Evolutionary conservation across 2,113 vertebrate species (phyloP), one percentile per base, ranked within the genome.

Genomic region (Globicephala melas): DNA sequence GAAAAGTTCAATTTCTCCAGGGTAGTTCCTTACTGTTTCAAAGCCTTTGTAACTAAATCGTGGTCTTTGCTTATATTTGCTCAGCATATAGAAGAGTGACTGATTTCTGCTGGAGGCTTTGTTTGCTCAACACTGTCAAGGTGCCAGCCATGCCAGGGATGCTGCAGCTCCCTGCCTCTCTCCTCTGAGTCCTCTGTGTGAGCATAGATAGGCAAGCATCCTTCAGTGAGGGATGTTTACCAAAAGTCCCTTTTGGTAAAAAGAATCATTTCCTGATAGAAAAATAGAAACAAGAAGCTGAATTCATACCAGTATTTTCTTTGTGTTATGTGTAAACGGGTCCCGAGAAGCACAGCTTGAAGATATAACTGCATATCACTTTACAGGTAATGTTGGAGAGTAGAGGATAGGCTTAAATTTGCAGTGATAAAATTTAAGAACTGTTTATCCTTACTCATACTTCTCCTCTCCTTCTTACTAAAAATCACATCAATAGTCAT

Each of bases 211-310:
- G 7, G 23, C 33, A 44, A 50, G 70, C 79, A 79, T 10, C 17
- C 79, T 76, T 44, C 60, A 77, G 23, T 12, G 67, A 89, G 65
- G 38, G 13, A 71, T 60, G 20, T 17, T 47, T 80, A 71, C 2
- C 84, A 41, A 85, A 95, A 85, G 6, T 65, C 13, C 1, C 53
- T 86, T 50, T 65, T 23, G 47, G 23, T 44, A 53, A 65, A 86
- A 96, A 58, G 25, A 83, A 73, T 55, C 23, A 83, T 63, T 85
- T 97, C 33, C 55, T 87, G 14, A 23, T 50, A 55, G 9, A 67
- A 88, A 79, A 79, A 73, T 4, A 73, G 20, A 84, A 94, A 47
- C 13, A 47, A 31, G 63, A 76, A 76, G 12, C 17, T n/a, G 28
- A 96, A 44, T 21, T 63, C 21, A n/a, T 9, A 83, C 21, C 26